phyloP scores from a whole-genome alignment of 2,113 vertebrate species.

The Corythoichthys haematopterus region DNA sequence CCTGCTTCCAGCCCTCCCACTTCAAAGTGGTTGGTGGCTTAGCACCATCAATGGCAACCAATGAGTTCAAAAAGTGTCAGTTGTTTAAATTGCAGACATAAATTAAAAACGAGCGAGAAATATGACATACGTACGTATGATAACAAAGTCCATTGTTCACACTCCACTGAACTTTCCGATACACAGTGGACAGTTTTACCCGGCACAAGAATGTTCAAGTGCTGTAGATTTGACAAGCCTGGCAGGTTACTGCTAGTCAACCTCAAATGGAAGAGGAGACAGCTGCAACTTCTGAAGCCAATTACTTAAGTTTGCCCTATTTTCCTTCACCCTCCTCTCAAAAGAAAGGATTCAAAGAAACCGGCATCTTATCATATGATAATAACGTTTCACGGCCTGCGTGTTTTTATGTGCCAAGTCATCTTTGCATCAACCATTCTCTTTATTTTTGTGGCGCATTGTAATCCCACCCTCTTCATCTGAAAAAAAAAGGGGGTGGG shows the following conservation, averaged over 20 bases:
- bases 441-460: conserved; percentile 47
- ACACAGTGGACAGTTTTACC: conserved; percentile 55
- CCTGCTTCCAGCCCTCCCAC: too few relatives aligned
- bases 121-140: conserved; percentile 3
- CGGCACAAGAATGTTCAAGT: conserved; percentile 51
- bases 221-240: conserved; percentile 63
- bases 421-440: conserved; percentile 50
- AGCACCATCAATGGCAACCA: too few relatives aligned
- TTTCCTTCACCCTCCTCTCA: conserved; percentile 45
- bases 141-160: conserved; percentile 68
- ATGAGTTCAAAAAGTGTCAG: conserved; percentile 43
- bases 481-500: not conserved
- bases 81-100: conserved; percentile 18
- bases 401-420: conserved; percentile 41
- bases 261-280: conserved; percentile 49
- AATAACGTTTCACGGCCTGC: conserved; percentile 37
- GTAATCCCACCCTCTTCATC: conserved; percentile 55
- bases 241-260: conserved; percentile 63
- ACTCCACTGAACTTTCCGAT: conserved; percentile 52
- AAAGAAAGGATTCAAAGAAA: conserved; percentile 41
- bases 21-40: too few relatives aligned
- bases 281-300: conserved; percentile 63
- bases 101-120: not conserved
- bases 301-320: conserved; percentile 63
- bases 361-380: conserved; percentile 50